Conservation (phyloP, 2,888 invertebrate genomes). For the Coleophora deauratella region DNA sequence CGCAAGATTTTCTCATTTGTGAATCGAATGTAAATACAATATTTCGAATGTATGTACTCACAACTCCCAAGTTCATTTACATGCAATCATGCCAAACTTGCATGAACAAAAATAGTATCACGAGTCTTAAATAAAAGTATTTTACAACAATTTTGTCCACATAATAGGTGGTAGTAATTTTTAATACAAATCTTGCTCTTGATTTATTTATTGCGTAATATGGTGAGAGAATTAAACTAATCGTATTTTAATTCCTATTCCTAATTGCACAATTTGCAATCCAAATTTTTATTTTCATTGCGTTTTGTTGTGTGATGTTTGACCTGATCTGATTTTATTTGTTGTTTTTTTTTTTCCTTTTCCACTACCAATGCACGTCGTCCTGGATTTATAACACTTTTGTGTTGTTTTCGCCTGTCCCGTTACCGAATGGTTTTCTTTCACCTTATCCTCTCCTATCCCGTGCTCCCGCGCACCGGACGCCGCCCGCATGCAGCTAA, state of each 20-base stretch:
- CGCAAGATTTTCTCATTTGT: constrained; percentile 35
- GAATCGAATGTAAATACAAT: not conserved
- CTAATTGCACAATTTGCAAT: constrained; percentile 60
- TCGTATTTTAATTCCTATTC: constrained; percentile 62
- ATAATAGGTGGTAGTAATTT: too few species aligned
- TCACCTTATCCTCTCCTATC: constrained; percentile 37
- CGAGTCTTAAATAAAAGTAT: too few species aligned
- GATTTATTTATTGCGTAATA: constrained; percentile 46
- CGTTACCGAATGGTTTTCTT: constrained; percentile 63
- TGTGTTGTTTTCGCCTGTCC: constrained; percentile 55
- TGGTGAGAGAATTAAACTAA: constrained; percentile 68
- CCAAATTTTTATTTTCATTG: constrained; percentile 41
- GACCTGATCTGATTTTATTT: constrained; percentile 71
- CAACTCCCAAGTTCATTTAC: too few species aligned
- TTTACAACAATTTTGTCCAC: too few species aligned
- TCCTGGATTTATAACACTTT: constrained; percentile 58
- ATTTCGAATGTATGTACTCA: too few species aligned
- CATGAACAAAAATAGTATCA: not conserved
- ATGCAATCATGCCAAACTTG: too few species aligned
- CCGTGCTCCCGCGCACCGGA: constrained; percentile 60
- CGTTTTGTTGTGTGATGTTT: constrained; percentile 61
- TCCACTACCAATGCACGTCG: constrained; percentile 66
- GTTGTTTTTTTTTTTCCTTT: constrained; percentile 70
- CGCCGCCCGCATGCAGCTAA: constrained; percentile 88
- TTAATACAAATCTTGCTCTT: constrained; percentile 42